Base-by-base conservation (phyloP, 1,140 invertebrate species). In the Sycophila sp. region DNA sequence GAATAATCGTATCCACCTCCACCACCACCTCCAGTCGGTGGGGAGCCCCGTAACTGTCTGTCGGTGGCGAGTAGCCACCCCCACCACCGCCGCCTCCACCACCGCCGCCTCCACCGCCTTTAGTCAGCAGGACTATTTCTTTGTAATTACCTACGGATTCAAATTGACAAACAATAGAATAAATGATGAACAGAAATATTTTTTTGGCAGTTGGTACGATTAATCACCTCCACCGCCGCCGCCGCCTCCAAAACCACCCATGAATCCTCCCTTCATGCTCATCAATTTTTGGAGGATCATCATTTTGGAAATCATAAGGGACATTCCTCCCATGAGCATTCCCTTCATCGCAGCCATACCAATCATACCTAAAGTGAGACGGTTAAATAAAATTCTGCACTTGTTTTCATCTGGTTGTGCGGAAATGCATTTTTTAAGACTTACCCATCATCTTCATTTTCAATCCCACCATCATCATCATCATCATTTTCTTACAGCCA, bases 401-500 rank as follows among this genome's bases (percentile, higher is more conserved):
- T n/a, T n/a, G n/a, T n/a, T n/a, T n/a, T n/a, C n/a, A n/a, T n/a
- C n/a, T n/a, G n/a, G n/a, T n/a, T n/a, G n/a, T n/a, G n/a, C n/a
- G n/a, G n/a, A n/a, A n/a, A n/a, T n/a, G n/a, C n/a, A n/a, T 26
- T 42, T 53, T 55, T 38, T 34, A 36, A 8, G 40, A 51, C n/a
- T 86, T 87, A 87, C 88, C 87, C 86, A 90, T 88, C 4, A 89
- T 71, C 72, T 89, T 90, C 88, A 88, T 89, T 77, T 88, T 90
- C 77, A 87, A 81, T 71, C 86, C 87, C 85, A 87, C 88, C 78
- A 89, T 80, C 68, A 86, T 88, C 81, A 86, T 87, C 89, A 89
- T 90, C 89, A 89, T 90, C 87, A 89, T 90, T 76, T 89, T 90
- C 78, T 89, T 89, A 66, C 87, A 89, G 69, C 83, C 87, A 6